Base-by-base conservation (phyloP, 2,797 vertebrate genomes). In the Apodemus agrarius region DNA sequence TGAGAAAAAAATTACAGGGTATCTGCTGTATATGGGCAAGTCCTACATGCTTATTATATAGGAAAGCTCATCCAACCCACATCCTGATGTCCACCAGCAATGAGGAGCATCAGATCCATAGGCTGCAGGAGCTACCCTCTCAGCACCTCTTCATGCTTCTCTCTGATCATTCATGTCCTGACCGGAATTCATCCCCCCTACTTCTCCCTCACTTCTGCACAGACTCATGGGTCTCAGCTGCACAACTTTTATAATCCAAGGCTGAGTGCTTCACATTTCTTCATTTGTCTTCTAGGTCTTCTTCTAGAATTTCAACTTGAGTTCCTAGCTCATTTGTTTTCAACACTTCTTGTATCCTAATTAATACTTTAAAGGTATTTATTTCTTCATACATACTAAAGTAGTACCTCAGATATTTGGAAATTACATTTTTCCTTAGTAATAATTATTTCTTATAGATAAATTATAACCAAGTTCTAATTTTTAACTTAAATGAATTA, bases 401-500 rank as follows among this genome's bases (percentile, higher is more conserved):
- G 17, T 80, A 90, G 75, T 43, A 10, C 88, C 8, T 63, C 72
- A 84, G 78, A 61, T 75, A 91, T 85, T 90, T 81, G 46, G 37
- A 80, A 37, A 90, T 43, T 57, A 72, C 17, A 67, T 52, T 87
- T 87, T 92, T 79, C 74, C 52, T 75, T 83, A 19, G 63, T 94
- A 78, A 52, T 76, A 90, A 91, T n/a, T 83, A 72, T 46, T 76
- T 13, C 57, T 84, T 95, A 8, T 34, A 63, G 22, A 91, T 63
- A 91, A 76, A 29, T 75, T 91, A 5, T 26, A 91, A 72, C n/a
- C 37, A 12, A 37, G 0, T n/a, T 69, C 12, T 40, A n/a, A 49
- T 81, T 97, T 90, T 74, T 90, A 96, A 67, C 29, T 61, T n/a
- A 78, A 91, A 46, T 19, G 46, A 12, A 63, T 54, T 14, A n/a